These are phyloP conservation scores for Siniperca chuatsi DNA, from an alignment of 2,113 vertebrate species.

Conservation along the genomic window DNA sequence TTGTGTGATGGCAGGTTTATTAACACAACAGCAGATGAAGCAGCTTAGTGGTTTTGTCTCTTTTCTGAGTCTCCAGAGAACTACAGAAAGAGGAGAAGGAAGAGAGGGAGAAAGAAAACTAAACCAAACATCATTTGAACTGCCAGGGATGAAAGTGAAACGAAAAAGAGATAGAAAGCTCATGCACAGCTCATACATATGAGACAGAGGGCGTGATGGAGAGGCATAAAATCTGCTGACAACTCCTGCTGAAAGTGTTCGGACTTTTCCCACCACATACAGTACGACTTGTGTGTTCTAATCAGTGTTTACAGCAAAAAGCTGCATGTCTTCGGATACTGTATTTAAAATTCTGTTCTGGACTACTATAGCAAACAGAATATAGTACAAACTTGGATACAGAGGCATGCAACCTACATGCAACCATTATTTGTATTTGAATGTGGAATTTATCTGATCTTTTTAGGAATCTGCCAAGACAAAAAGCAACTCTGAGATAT, in stretches of 20 bases:
- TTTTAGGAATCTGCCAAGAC: not conserved
- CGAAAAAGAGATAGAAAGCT: not conserved
- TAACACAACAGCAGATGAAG: not conserved
- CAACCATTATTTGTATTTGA: not conserved
- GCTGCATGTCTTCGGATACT: too few species aligned
- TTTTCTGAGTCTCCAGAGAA: not conserved
- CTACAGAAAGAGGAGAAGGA: not conserved
- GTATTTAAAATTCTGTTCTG: not conserved
- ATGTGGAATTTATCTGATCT: not conserved
- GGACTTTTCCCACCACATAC: not conserved
- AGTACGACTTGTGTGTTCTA: not conserved
- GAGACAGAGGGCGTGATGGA: not conserved
- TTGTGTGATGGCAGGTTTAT: slow-evolving; percentile 12
- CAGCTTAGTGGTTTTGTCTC: not conserved
- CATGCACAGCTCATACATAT: not conserved
- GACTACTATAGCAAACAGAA: not conserved
- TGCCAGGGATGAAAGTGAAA: not conserved
- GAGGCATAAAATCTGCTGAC: not conserved
- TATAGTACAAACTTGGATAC: not conserved
- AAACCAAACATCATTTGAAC: not conserved
- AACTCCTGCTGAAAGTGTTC: not conserved
- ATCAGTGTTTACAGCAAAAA: not conserved
- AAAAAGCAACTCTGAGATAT: not conserved
- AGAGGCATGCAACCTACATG: not conserved
- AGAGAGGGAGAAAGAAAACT: slow-evolving; percentile 8